These are phyloP conservation scores for Eupleurogrammus muticus DNA, from an alignment of 2,797 vertebrate genomes.

Conservation along the genomic window DNA sequence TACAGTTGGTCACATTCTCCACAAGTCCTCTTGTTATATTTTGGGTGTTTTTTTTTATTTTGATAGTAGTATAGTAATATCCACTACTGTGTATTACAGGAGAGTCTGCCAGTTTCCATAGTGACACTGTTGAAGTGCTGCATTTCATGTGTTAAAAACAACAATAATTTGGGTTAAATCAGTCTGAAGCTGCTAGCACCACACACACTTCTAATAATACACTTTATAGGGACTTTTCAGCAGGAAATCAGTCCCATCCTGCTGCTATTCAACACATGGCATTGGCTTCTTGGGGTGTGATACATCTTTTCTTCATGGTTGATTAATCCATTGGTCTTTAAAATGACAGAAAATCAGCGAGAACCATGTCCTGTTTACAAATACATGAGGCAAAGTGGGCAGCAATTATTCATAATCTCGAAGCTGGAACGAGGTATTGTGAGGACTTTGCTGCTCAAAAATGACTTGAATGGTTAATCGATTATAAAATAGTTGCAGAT, in stretches of 20 bases:
- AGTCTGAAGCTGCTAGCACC: background rate
- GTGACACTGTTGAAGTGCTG: background rate
- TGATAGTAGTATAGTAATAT: background rate
- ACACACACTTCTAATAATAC: background rate
- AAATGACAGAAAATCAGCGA: background rate
- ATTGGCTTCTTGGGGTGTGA: background rate
- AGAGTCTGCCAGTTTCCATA: background rate
- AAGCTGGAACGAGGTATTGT: background rate
- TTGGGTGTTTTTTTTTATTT: background rate
- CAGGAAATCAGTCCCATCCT: slow-evolving; percentile 2
- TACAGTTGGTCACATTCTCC: background rate
- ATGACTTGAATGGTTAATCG: background rate
- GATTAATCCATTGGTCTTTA: background rate
- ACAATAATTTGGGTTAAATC: background rate
- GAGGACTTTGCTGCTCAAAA: background rate
- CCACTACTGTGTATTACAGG: background rate
- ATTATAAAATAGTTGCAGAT: background rate
- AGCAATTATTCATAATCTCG: background rate
- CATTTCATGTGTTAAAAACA: background rate
- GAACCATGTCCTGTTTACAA: background rate
- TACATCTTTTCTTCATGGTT: background rate
- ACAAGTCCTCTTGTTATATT: background rate
- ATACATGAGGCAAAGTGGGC: background rate
- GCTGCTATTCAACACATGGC: slow-evolving; percentile 21
- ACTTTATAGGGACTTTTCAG: slow-evolving; percentile 4